Base-by-base conservation (phyloP, 1,140 invertebrate genomes). In the Camponotus vicinus region DNA sequence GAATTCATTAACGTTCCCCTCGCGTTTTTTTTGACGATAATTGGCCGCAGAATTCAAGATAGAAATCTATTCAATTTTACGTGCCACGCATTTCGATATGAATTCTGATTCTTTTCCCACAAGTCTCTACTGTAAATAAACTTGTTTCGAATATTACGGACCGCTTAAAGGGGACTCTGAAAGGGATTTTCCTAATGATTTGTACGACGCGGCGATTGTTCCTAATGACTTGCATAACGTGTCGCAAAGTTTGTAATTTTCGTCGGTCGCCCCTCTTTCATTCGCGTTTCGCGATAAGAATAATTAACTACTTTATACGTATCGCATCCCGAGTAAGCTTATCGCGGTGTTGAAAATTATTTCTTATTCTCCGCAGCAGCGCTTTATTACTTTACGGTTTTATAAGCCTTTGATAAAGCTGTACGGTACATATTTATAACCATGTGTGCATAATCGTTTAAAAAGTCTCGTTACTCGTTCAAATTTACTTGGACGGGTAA, bases 241-340 rank as follows among this genome's bases (percentile, higher is more conserved):
- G 27, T 27, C 27, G 18, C 5, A 3, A 73, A 34, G 5, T 11
- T 34, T 55, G 0, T 55, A 21, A 40, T 13, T 15, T 27, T 71
- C 21, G 13, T 32, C 21, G n/a, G 11, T 5, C 18, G 9, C 27
- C 27, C 27, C 37, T 21, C 9, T 42, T 59, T 82, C 18, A 4
- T 67, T 66, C 6, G 21, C 21, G 37, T 57, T 77, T 2, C 15
- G 37, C 78, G 52, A 73, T 82, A 73, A 73, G 27, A 82, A 73
- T 61, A 82, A 82, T 82, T 82, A 61, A 82, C 40, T 73, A 59
- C 21, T 55, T 73, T 34, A 34, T 0, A 1, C 27, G n/a, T 61
- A 45, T 45, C 2, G 37, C 9, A 27, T 61, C n/a, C 37, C 2
- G 2, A 27, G 61, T 32, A 61, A 61, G 13, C 27, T 83, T 83